Evolutionary conservation across 2,797 vertebrate species (phyloP).

Genomic region (Dallia pectoralis): DNA sequence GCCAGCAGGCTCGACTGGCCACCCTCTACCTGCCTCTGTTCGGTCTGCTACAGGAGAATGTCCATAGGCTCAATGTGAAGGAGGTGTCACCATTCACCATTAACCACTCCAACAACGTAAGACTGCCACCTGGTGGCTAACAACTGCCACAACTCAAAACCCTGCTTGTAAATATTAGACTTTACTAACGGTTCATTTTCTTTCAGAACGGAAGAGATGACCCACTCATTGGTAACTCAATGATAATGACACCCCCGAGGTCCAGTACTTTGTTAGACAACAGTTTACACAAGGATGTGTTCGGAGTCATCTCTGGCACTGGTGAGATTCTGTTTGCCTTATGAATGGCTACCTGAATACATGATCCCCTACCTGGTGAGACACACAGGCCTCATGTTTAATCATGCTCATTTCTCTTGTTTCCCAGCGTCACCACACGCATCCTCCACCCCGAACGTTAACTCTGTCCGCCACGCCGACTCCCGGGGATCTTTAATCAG

Average conservation of each 20-base stretch:
- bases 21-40: constrained; percentile 95
- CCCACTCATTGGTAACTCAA: constrained; percentile 69
- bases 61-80: constrained; percentile 86
- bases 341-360: not conserved
- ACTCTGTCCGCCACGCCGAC: constrained; percentile 86
- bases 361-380: not conserved
- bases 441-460: constrained; percentile 84
- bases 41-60: constrained; percentile 91
- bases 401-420: not conserved
- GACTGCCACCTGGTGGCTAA: constrained; percentile 58
- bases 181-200: constrained; percentile 10
- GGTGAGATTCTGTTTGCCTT: constrained; percentile 63
- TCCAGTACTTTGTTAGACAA: constrained; percentile 83
- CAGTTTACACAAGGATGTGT: constrained; percentile 91
- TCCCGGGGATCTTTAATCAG: constrained; percentile 93
- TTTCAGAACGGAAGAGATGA: constrained; percentile 86
- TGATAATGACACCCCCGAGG: constrained; percentile 84
- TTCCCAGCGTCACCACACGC: constrained; percentile 86
- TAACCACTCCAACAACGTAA: constrained; percentile 77
- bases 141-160: not conserved
- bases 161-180: not conserved
- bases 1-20: constrained; percentile 90
- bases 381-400: not conserved
- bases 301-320: constrained; percentile 94
- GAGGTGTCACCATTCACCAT: constrained; percentile 79